Evolutionary conservation across 2,888 invertebrate species (phyloP).

Genomic region (Glyphotaelius pellucidus): DNA sequence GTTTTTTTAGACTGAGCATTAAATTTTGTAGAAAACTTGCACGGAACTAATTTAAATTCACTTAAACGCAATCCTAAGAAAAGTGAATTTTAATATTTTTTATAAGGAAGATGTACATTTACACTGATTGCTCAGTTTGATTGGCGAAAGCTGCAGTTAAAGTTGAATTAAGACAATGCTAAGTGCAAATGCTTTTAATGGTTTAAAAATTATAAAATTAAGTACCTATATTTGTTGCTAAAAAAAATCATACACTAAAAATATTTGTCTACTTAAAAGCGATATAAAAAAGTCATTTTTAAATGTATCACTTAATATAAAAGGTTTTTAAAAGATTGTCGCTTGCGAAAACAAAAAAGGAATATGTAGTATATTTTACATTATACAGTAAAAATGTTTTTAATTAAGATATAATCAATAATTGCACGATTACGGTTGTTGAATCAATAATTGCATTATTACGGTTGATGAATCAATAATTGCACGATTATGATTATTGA

Average conservation of each 20-base stretch:
- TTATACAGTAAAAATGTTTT: not conserved
- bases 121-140: too few species aligned
- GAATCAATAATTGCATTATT: too few species aligned
- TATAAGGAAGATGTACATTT: too few species aligned
- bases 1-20: not conserved
- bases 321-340: not conserved
- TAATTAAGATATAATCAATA: not conserved
- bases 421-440: too few species aligned
- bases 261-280: conserved; percentile 2
- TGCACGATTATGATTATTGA: too few species aligned
- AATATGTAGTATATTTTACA: too few species aligned
- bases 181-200: not conserved
- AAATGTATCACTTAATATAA: not conserved
- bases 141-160: too few species aligned
- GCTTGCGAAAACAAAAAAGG: not conserved
- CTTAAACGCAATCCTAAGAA: too few species aligned
- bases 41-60: too few species aligned
- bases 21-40: too few species aligned
- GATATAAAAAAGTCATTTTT: not conserved
- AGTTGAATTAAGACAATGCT: not conserved
- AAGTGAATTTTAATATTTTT: too few species aligned
- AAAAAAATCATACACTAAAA: not conserved
- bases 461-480: too few species aligned
- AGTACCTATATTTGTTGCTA: not conserved
- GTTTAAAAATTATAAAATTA: not conserved